Evolutionary conservation across 2,888 invertebrate genomes (phyloP).

Genomic region (Fragum fragum): DNA sequence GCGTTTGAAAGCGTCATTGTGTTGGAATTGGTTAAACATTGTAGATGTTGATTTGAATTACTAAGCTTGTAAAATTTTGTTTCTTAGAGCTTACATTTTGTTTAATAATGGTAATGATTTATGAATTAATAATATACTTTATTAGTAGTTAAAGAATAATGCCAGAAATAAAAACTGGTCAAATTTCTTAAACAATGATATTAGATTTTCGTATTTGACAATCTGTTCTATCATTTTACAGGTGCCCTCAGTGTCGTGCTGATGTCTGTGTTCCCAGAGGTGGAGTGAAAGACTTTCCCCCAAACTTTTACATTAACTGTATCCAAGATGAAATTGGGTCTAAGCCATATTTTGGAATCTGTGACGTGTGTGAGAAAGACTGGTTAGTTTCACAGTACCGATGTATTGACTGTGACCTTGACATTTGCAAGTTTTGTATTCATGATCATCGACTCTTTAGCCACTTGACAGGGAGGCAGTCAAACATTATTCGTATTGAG

Average conservation of each 20-base stretch:
- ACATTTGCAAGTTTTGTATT: constrained; percentile 81
- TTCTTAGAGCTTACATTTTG: too few relatives aligned
- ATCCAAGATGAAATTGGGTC: constrained; percentile 81
- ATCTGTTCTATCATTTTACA: constrained; percentile 4
- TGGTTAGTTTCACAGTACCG: constrained; percentile 80
- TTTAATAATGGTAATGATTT: too few relatives aligned
- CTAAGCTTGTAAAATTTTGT: too few relatives aligned
- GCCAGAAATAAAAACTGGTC: too few relatives aligned
- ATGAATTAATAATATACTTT: too few relatives aligned
- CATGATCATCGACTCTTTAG: constrained; percentile 79
- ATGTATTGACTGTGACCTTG: constrained; percentile 81
- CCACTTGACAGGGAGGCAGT: constrained; percentile 67
- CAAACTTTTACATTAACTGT: constrained; percentile 81
- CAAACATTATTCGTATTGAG: constrained; percentile 79
- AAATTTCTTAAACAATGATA: too few relatives aligned
- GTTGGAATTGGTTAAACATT: too few relatives aligned
- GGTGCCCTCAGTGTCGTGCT: constrained; percentile 72
- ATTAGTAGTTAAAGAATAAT: too few relatives aligned
- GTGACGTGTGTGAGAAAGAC: constrained; percentile 78
- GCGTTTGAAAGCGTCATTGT: too few relatives aligned
- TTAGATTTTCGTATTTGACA: too few relatives aligned
- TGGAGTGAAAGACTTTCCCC: constrained; percentile 79
- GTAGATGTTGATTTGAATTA: too few relatives aligned
- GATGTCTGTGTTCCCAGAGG: constrained; percentile 80
- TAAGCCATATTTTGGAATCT: constrained; percentile 74